phyloP scores from a whole-genome alignment of 37 sponge, comb jelly and placozoan genomes.

The Oopsacas minuta region DNA sequence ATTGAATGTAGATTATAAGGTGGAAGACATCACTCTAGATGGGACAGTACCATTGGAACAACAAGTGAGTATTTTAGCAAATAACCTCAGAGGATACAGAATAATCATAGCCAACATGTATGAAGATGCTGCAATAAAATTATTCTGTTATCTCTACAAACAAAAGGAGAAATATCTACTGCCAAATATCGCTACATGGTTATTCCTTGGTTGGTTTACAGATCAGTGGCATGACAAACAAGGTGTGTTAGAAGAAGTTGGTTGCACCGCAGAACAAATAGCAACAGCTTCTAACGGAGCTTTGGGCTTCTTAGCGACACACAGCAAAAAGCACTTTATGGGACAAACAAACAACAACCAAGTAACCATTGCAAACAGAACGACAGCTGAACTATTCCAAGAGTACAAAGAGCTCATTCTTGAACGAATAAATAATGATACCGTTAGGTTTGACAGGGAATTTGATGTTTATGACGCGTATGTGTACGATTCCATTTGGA shows the following conservation, averaged over 20 bases:
- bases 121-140: background rate
- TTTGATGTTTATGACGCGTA: background rate
- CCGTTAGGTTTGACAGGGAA: background rate
- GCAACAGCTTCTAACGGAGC: background rate
- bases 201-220: conserved; percentile 9
- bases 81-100: background rate
- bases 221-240: background rate
- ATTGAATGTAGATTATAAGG: background rate
- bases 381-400: background rate
- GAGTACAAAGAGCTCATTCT: background rate
- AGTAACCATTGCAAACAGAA: background rate
- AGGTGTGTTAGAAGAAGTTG: background rate
- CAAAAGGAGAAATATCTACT: background rate
- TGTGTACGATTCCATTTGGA: conserved; percentile 7
- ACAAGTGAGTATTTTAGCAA: background rate
- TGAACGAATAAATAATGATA: background rate
- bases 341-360: background rate
- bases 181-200: background rate
- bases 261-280: background rate
- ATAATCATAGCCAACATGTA: conserved; percentile 11
- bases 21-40: background rate
- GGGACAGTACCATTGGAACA: background rate
- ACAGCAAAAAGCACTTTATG: background rate
- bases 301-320: background rate
- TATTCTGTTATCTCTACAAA: background rate